A percentile compares a stretch with the other conserved stretches of the same genome.
These are phyloP conservation scores for Romanogobio albipinnatus DNA, from an alignment of 2,113 vertebrate genomes.

Conservation along the genomic window DNA sequence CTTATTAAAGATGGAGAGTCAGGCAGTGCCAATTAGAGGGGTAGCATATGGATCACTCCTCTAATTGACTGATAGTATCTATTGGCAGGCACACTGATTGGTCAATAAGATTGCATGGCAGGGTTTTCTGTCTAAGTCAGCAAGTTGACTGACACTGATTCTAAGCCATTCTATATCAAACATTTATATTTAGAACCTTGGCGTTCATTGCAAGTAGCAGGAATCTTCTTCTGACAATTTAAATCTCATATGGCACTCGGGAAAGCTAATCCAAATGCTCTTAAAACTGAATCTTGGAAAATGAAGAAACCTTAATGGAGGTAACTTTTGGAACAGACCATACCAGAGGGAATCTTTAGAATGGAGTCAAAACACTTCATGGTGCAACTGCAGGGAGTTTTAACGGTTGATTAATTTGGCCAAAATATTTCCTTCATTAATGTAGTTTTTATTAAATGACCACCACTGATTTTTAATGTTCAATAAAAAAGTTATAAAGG, in stretches of 20 bases:
- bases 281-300: neutral
- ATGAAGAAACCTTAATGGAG: neutral
- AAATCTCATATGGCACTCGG: neutral
- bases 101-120: slow-evolving; percentile 40
- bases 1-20: slow-evolving; percentile 39
- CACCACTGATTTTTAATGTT: too few species aligned
- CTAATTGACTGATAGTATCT: slow-evolving; percentile 47
- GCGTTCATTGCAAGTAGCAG: neutral
- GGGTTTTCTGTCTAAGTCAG: slow-evolving; percentile 30
- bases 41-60: slow-evolving; percentile 33
- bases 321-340: neutral
- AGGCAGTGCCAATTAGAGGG: slow-evolving; percentile 32
- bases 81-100: slow-evolving; percentile 34
- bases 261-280: neutral
- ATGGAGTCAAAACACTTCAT: neutral
- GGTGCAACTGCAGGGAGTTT: neutral
- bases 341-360: neutral
- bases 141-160: slow-evolving; percentile 36
- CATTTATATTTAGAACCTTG: neutral
- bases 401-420: neutral
- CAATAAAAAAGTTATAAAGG: too few species aligned
- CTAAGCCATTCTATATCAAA: slow-evolving; percentile 17
- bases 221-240: slow-evolving; percentile 3
- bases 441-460: too few species aligned
- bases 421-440: too few species aligned